phyloP scores from a whole-genome alignment of 2,797 vertebrate genomes.

The Tinamus major region DNA sequence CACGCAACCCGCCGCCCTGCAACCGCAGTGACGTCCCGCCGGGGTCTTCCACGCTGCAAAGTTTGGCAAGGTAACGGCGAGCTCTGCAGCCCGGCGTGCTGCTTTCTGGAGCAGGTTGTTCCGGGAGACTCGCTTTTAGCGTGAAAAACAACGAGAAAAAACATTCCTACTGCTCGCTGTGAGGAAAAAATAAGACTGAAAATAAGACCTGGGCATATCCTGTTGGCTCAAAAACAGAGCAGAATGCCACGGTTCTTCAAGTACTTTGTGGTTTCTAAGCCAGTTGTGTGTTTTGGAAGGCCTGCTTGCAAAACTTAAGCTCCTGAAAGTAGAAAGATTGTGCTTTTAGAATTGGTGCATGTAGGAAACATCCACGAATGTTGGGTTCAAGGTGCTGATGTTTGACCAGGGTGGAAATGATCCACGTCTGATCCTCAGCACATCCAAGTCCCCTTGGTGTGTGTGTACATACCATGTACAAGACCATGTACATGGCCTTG shows the following conservation, averaged over 20 bases:
- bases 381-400: not conserved
- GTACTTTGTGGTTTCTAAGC: not conserved
- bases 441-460: too few relatives aligned
- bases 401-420: rapidly evolving
- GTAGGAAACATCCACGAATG: rapidly evolving
- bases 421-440: not conserved
- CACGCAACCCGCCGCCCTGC: not conserved
- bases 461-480: too few relatives aligned
- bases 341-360: not conserved
- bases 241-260: not conserved
- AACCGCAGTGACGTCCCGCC: rapidly evolving
- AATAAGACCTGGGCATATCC: rapidly evolving
- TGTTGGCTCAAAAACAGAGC: rapidly evolving
- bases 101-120: not conserved
- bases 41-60: rapidly evolving
- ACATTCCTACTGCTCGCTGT: not conserved
- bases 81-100: rapidly evolving
- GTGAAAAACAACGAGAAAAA: not conserved
- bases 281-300: not conserved
- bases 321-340: not conserved
- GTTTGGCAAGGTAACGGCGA: not conserved
- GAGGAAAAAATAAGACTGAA: not conserved
- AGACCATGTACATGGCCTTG: not conserved
- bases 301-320: not conserved
- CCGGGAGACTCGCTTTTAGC: rapidly evolving